Conservation (phyloP, 1,140 invertebrate genomes). For the Fopius arisanus region DNA sequence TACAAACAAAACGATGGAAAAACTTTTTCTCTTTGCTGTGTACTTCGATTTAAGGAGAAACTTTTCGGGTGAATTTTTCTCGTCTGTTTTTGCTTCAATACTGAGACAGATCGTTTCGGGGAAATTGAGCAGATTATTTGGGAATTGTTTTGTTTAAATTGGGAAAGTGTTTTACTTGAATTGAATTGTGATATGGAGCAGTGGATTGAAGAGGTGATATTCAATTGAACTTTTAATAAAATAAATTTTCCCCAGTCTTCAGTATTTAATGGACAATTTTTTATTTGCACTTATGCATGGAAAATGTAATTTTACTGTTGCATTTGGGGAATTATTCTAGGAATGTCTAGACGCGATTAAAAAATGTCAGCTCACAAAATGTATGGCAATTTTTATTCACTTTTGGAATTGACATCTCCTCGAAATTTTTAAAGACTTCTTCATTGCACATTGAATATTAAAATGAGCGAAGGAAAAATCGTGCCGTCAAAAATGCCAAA, state of each 20-base stretch:
- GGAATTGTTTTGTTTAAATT: too few species aligned
- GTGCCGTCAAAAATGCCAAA: not conserved
- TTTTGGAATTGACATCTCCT: too few species aligned
- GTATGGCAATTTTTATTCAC: not conserved
- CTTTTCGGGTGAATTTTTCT: not conserved
- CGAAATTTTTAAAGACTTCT: too few species aligned
- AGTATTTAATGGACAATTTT: too few species aligned
- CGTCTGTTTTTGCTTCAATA: not conserved
- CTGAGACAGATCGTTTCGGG: not conserved
- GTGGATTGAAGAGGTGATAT: not conserved
- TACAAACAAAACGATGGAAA: slow-evolving; percentile 11
- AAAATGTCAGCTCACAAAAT: too few species aligned
- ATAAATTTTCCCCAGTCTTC: too few species aligned
- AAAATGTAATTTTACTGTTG: too few species aligned
- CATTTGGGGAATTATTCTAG: too few species aligned
- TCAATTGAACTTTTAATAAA: too few species aligned
- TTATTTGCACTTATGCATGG: too few species aligned
- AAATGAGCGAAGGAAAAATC: not conserved
- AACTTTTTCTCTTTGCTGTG: slow-evolving; percentile 29
- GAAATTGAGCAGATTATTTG: not conserved
- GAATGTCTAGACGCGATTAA: too few species aligned
- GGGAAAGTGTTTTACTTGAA: too few species aligned
- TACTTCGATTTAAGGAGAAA: slow-evolving; percentile 1
- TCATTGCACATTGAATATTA: not conserved
- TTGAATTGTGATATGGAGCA: not conserved